Evolutionary conservation across 2,113 vertebrate species (phyloP).

Genomic region (Origma solitaria): DNA sequence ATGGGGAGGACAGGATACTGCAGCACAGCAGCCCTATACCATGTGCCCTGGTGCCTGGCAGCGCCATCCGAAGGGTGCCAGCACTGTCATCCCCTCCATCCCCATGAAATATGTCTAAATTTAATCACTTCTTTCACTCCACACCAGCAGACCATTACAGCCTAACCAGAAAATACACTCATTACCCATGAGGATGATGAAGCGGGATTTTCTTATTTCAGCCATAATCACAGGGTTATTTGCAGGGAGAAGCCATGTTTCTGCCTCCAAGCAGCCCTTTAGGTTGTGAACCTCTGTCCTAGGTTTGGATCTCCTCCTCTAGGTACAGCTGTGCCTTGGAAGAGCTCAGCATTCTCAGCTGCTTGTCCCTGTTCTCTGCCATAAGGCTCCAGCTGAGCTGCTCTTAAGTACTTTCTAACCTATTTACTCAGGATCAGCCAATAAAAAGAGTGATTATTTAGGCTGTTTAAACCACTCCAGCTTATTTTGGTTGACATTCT

Average conservation of each 20-base stretch:
- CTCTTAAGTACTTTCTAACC: conserved; percentile 19
- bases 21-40: neutral
- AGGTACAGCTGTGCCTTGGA: neutral
- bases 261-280: neutral
- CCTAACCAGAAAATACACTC: neutral
- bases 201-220: neutral
- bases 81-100: neutral
- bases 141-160: neutral
- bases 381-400: neutral
- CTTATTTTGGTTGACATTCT: neutral
- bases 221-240: rapidly evolving
- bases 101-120: neutral
- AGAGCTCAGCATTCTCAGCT: neutral
- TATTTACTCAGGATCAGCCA: neutral
- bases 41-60: rapidly evolving
- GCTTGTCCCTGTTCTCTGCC: neutral
- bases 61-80: neutral
- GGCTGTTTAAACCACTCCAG: neutral
- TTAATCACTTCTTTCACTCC: neutral
- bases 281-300: neutral
- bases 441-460: neutral
- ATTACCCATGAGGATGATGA: neutral
- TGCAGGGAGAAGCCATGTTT: neutral
- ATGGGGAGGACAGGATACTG: neutral
- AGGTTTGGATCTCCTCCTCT: neutral